Percentiles rank a stretch among this genome's conserved stretches.
phyloP scores from a whole-genome alignment of 2,797 vertebrate species.

The Muscicapa striata region DNA sequence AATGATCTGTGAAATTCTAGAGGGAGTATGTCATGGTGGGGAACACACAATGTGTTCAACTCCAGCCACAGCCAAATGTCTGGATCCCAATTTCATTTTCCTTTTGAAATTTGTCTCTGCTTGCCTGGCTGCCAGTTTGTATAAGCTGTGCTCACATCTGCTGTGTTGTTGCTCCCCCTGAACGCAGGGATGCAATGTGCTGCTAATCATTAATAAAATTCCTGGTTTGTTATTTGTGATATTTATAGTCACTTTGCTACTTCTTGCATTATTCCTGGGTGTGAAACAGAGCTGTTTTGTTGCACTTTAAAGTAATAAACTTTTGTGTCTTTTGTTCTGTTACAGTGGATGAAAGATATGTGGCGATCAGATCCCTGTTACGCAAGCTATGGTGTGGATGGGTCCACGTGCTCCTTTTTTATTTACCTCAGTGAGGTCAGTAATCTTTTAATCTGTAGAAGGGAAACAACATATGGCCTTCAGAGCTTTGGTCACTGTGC shows the following conservation, averaged over 20 bases:
- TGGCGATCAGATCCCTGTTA: slow-evolving; percentile 97
- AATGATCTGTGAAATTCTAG: neutral
- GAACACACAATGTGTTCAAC: neutral
- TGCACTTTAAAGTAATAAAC: neutral
- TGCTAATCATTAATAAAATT: neutral
- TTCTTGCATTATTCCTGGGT: neutral
- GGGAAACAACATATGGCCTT: neutral
- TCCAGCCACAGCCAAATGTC: neutral
- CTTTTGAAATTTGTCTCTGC: neutral
- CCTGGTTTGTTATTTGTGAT: neutral
- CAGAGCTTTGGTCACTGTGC: neutral
- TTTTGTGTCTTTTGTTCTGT: neutral
- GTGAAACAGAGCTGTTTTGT: neutral
- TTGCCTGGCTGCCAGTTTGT: neutral
- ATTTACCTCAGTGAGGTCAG: slow-evolving; percentile 99
- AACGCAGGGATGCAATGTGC: neutral
- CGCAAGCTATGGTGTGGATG: slow-evolving; percentile 93
- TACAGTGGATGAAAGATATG: slow-evolving; percentile 99
- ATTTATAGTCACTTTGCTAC: neutral
- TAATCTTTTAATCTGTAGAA: neutral
- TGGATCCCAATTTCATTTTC: neutral
- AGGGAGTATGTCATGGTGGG: neutral
- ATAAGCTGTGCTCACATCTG: neutral
- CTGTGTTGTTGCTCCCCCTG: neutral
- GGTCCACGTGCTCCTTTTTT: slow-evolving; percentile 96